Evolutionary conservation across 2,888 invertebrate species (phyloP).

Genomic region (Microplitis manilae): DNA sequence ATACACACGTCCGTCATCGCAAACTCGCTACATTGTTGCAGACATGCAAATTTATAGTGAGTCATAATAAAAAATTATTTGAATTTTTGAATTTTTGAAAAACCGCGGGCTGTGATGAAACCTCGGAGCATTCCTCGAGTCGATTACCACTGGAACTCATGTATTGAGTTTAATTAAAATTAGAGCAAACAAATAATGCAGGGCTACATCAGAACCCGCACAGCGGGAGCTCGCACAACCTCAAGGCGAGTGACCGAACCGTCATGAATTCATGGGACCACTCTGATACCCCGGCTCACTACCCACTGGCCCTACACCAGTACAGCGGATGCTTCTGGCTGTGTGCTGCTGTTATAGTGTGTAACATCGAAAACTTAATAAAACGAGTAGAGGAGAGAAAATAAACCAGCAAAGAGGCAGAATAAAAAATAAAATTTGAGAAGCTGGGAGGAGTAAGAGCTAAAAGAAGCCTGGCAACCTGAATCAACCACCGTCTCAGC

Average conservation of each 20-base stretch:
- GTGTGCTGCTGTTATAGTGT: background rate
- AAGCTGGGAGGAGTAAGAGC: background rate
- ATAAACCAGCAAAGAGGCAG: constrained; percentile 19
- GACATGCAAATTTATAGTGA: background rate
- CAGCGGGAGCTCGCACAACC: constrained; percentile 57
- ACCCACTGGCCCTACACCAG: too few species aligned
- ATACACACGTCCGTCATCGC: background rate
- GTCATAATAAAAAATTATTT: constrained; percentile 42
- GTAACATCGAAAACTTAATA: background rate
- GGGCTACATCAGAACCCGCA: constrained; percentile 49
- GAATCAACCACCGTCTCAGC: constrained; percentile 34
- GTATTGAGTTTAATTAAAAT: constrained; percentile 65
- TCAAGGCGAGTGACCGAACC: constrained; percentile 52
- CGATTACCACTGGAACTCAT: constrained; percentile 56
- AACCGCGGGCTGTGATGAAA: constrained; percentile 51
- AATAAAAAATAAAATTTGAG: background rate
- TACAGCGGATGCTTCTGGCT: background rate
- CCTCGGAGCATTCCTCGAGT: constrained; percentile 38
- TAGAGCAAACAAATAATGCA: constrained; percentile 60
- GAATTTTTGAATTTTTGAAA: constrained; percentile 47
- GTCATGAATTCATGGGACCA: constrained; percentile 50
- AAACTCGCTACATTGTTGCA: background rate
- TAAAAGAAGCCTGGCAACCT: constrained; percentile 27
- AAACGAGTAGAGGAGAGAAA: background rate
- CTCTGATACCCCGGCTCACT: too few species aligned